Conservation (phyloP, 2,113 vertebrate species). For the Miniopterus natalensis region DNA sequence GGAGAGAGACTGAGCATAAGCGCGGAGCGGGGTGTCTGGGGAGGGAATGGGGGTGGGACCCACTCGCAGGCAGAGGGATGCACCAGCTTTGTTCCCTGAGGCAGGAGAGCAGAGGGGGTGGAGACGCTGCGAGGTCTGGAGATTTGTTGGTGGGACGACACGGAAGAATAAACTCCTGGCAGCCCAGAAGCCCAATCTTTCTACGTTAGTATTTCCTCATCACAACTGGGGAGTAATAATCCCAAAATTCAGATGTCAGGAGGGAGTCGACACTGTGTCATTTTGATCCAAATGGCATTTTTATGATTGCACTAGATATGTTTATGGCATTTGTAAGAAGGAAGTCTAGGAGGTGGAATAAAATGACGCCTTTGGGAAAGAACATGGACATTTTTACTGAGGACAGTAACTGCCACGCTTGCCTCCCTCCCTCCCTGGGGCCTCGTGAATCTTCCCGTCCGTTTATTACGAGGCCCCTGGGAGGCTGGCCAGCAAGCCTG, state of each 20-base stretch:
- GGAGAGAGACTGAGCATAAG: neutral
- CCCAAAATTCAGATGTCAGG: neutral
- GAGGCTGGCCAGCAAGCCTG: neutral
- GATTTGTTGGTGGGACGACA: neutral
- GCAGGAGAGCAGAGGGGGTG: neutral
- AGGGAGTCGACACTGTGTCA: neutral
- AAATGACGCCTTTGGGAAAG: neutral
- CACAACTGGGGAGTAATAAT: neutral
- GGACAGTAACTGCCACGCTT: neutral
- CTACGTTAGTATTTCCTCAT: neutral
- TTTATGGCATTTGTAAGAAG: constrained; percentile 18
- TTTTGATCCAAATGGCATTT: constrained; percentile 17
- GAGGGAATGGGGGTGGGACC: neutral
- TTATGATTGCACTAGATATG: neutral
- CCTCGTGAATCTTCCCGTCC: neutral
- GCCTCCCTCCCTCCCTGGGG: neutral
- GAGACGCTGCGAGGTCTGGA: too few species aligned
- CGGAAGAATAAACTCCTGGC: neutral
- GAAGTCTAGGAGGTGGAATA: neutral
- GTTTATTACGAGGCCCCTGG: neutral
- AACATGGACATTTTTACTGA: neutral
- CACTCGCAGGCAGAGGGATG: neutral
- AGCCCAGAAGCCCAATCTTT: neutral
- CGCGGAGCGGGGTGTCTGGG: neutral
- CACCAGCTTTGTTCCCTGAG: accelerated